Conservation (phyloP, 2,797 vertebrate species). For the Phrynocephalus forsythii region DNA sequence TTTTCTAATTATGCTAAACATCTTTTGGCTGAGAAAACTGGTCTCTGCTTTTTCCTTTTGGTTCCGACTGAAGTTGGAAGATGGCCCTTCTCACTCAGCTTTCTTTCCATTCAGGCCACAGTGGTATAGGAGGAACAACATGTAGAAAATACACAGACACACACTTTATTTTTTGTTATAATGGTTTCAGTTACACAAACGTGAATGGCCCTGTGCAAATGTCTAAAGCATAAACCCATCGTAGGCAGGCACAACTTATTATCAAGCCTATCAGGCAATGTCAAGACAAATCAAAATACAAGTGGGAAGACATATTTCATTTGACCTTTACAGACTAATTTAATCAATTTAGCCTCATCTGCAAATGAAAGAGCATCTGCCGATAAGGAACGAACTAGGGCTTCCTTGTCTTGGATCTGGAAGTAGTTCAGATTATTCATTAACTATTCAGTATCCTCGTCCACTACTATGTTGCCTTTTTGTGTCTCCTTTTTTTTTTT, state of each 20-base stretch:
- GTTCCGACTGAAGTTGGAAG: not conserved
- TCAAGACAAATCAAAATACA: conserved; percentile 77
- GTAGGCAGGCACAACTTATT: conserved; percentile 64
- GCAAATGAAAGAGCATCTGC: conserved; percentile 73
- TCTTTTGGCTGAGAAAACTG: not conserved
- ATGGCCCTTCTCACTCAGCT: not conserved
- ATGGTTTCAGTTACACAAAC: conserved; percentile 51
- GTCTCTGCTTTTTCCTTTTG: not conserved
- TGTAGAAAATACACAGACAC: conserved; percentile 4
- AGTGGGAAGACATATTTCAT: conserved; percentile 71
- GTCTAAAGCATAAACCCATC: conserved; percentile 22
- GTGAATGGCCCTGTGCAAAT: conserved; percentile 27
- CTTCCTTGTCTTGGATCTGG: conserved; percentile 75
- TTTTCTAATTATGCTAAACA: not conserved
- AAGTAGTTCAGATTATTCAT: conserved; percentile 75
- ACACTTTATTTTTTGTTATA: conserved; percentile 2
- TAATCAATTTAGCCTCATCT: conserved; percentile 74
- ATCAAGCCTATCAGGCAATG: conserved; percentile 68
- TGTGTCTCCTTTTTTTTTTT: conserved; percentile 18
- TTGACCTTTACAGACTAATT: conserved; percentile 82
- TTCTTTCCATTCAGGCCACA: not conserved
- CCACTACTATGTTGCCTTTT: conserved; percentile 59
- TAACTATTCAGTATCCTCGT: conserved; percentile 73
- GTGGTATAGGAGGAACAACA: conserved; percentile 15
- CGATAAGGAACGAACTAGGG: conserved; percentile 74